A percentile compares a stretch with the other conserved stretches of the same genome.
phyloP scores from a whole-genome alignment of 2,797 vertebrate genomes.

The Gorsachius magnificus region DNA sequence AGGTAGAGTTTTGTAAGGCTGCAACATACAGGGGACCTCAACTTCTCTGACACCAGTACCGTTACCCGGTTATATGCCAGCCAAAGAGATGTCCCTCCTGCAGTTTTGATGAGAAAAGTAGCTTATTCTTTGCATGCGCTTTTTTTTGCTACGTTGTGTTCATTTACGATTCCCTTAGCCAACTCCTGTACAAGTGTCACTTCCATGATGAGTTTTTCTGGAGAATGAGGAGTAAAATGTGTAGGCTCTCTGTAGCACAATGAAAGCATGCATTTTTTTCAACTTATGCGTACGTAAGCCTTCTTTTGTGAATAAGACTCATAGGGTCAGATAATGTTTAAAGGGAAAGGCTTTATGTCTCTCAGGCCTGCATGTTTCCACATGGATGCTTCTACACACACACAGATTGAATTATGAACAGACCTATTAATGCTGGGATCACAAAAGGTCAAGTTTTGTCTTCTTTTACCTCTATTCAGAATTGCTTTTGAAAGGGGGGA shows the following conservation, averaged over 20 bases:
- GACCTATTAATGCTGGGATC: constrained; percentile 85
- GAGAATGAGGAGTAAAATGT: constrained; percentile 72
- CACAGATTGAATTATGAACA: constrained; percentile 87
- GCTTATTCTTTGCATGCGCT: neutral
- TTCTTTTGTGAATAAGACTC: constrained; percentile 81
- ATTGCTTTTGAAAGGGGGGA: constrained; percentile 77
- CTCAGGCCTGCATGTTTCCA: constrained; percentile 83
- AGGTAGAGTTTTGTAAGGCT: neutral
- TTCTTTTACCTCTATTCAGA: constrained; percentile 82
- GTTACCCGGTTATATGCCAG: neutral
- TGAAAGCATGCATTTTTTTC: constrained; percentile 76
- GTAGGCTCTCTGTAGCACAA: constrained; percentile 75
- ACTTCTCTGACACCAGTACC: neutral
- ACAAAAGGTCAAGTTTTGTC: constrained; percentile 86
- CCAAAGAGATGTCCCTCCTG: neutral
- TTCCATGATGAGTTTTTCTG: constrained; percentile 72
- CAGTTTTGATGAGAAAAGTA: constrained; percentile 23
- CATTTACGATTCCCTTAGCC: constrained; percentile 50
- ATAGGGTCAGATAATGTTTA: constrained; percentile 86
- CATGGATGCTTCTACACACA: constrained; percentile 84
- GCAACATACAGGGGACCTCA: neutral
- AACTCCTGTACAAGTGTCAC: constrained; percentile 74
- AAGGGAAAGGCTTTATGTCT: constrained; percentile 82
- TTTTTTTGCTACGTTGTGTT: constrained; percentile 7
- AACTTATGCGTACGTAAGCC: constrained; percentile 81